Conservation (phyloP, 2,113 vertebrate species). For the Sciurus niger region DNA sequence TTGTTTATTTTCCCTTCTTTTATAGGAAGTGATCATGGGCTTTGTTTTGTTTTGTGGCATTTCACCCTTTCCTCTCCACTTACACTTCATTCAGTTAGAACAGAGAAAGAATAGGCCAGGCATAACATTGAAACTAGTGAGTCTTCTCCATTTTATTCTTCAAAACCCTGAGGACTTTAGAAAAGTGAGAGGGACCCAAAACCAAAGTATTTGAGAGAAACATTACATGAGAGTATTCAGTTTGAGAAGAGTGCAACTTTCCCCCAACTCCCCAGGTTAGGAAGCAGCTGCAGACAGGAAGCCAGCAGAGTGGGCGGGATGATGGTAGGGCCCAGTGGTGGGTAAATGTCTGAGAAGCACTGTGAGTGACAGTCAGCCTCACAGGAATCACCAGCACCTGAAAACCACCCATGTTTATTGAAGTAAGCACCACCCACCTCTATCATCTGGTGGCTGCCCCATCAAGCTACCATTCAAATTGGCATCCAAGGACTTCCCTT, state of each 20-base stretch:
- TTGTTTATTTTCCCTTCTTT: neutral
- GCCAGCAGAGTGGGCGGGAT: neutral
- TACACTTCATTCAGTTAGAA: neutral
- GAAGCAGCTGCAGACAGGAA: neutral
- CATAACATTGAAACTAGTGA: neutral
- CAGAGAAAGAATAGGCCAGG: neutral
- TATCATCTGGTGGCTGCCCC: neutral
- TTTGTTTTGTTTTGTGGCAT: neutral
- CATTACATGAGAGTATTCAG: neutral
- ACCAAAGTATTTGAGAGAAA: slow-evolving; percentile 19
- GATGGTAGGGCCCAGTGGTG: neutral
- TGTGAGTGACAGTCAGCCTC: neutral
- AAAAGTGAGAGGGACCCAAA: neutral
- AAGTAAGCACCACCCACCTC: neutral
- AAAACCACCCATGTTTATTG: neutral
- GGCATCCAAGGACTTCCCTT: neutral
- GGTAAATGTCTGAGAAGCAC: neutral
- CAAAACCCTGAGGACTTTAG: neutral
- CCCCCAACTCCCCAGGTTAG: neutral
- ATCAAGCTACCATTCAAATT: neutral
- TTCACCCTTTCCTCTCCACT: neutral
- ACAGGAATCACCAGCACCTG: neutral
- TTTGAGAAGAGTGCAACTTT: neutral
- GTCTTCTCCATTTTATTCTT: neutral
- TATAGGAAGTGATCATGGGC: neutral